Evolutionary conservation across 2,797 vertebrate species (phyloP), one percentile per base, ranked within the genome.

Genomic region (Ctenopoma kingsleyae): DNA sequence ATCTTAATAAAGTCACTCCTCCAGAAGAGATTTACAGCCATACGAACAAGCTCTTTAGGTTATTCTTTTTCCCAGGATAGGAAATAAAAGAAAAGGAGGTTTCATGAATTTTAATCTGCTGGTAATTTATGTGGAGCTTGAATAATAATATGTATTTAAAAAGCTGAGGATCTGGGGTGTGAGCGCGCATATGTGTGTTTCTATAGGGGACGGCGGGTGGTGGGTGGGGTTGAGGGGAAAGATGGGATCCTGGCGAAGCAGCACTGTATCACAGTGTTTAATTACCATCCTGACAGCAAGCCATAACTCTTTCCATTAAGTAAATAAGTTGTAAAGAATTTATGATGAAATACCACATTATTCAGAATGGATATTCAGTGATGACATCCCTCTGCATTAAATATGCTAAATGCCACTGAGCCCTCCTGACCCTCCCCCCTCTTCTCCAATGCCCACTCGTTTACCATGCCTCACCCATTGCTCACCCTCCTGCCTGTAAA

Each of bases 341-440:
- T 98, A 98, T 99, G 97, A 97, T 94, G 93, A 96, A 97, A 96
- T 95, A 96, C 94, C 95, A 95, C 95, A 96, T 97, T 97, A 98
- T 96, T 96, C 94, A 93, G 93, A 93, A 93, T 93, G 94, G 92
- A 94, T 94, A 97, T 97, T 96, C 96, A 94, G 94, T 95, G 96
- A 98, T 96, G 97, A 96, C 97, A 97, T 97, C 95, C 92, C 79
- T 67, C 94, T 94, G 95, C 96, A 96, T 98, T 98, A 98, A 99
- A 96, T 97, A 97, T 96, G 95, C 95, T 96, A 97, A 97, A 96
- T 91, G 95, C 95, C 95, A 96, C 97, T 96, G 97, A 96, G 94
- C 66, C 75, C 78, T 68, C 54, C 80, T 72, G 76, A 82, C 80
- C 71, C 78, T 13, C 70, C 64, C 71, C 43, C 80, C 55, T 25